phyloP scores from a whole-genome alignment of 2,888 invertebrate species.

The Parthenolecanium corni region DNA sequence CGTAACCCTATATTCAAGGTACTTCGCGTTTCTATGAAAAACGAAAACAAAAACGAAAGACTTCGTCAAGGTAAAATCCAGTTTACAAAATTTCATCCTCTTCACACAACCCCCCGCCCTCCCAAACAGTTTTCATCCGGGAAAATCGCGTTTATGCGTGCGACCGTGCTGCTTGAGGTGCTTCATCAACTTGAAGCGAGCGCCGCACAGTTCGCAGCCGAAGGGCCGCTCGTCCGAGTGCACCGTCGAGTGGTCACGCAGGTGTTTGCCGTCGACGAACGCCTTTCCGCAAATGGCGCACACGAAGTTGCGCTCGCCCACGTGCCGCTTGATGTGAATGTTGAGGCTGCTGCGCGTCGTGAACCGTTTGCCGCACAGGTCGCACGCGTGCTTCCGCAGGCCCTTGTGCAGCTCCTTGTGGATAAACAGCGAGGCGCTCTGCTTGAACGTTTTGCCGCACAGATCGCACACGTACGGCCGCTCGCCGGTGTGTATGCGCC shows the following conservation, averaged over 20 bases:
- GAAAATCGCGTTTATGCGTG: slow-evolving; percentile 26
- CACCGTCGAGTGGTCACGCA: slow-evolving; percentile 31
- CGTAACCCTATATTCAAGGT: too few relatives aligned
- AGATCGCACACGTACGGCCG: slow-evolving; percentile 41
- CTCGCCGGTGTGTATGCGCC: slow-evolving; percentile 41
- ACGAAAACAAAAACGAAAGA: not conserved
- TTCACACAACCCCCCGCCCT: too few relatives aligned
- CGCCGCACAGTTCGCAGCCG: slow-evolving; percentile 42
- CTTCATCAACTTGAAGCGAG: slow-evolving; percentile 30
- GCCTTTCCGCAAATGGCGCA: slow-evolving; percentile 31
- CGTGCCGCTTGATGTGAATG: slow-evolving; percentile 31
- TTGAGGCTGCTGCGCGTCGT: slow-evolving; percentile 35
- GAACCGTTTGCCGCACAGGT: slow-evolving; percentile 44
- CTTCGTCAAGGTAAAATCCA: not conserved
- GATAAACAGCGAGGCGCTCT: slow-evolving; percentile 43
- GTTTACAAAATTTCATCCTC: not conserved
- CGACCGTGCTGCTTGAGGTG: slow-evolving; percentile 30
- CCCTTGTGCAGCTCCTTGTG: slow-evolving; percentile 45
- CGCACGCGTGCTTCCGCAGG: slow-evolving; percentile 42
- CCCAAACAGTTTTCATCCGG: too few relatives aligned
- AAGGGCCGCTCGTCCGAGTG: slow-evolving; percentile 35
- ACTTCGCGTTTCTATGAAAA: too few relatives aligned
- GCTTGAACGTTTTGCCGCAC: slow-evolving; percentile 38
- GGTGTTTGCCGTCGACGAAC: slow-evolving; percentile 28
- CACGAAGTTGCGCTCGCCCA: slow-evolving; percentile 30